Base-by-base conservation (phyloP, 2,797 vertebrate species). In the Dryobates pubescens region DNA sequence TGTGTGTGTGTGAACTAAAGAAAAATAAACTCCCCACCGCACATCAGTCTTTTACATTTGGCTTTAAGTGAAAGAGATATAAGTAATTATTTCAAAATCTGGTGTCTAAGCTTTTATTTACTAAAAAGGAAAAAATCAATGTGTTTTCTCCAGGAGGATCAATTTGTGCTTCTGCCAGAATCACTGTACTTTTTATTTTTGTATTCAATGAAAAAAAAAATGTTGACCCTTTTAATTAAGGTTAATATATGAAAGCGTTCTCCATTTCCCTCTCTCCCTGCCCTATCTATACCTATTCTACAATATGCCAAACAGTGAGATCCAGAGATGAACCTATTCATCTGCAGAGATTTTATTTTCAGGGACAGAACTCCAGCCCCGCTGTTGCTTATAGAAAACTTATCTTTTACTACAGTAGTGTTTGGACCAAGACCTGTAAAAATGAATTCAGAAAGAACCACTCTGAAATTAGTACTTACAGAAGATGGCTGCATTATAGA, bases 351-450 rank as follows among this genome's bases (percentile, higher is more conserved):
- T 72, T 51, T 70, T 70, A n/a, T 82, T 94, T 88, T 45, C 34
- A 65, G 69, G 68, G 32, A 34, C 56, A 57, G 23, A 82, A 88
- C 74, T 84, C n/a, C 71, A 62, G 74, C 69, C n/a, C 27, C 36
- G 36, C 11, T 56, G 36, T 15, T 87, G 57, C 75, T 79, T 79
- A 19, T 13, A 69, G 64, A 71, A 83, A 7, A 82, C 11, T 68
- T 74, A 17, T 58, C 43, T 34, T 15, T 85, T 49, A 64, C 16
- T 89, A 82, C 38, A 86, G 79, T 32, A 38, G 29, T 79, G 54
- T 75, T 81, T 91, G 76, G 47, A 76, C 91, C 43, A 54, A 93
- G 49, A 67, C 53, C 56, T 84, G 16, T 86, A 70, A 83, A 92
- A 92, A 82, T 45, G 88, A 88, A 82, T 51, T 68, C 18, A 47